phyloP scores from a whole-genome alignment of 2,797 vertebrate genomes.

The Vespertilio murinus region DNA sequence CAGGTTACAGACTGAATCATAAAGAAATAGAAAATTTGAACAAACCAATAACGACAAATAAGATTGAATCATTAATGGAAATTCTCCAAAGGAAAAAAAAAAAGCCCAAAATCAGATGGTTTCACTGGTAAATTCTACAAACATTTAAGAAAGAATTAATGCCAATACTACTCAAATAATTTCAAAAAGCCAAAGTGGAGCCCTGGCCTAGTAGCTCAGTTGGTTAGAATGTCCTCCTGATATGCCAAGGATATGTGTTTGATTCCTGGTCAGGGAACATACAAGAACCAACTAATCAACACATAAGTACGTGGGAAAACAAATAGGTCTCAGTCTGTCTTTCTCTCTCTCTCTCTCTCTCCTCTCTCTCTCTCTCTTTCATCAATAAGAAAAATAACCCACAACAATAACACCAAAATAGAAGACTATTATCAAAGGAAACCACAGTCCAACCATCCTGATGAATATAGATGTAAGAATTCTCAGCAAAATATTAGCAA shows the following conservation, averaged over 20 bases:
- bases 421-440: no score
- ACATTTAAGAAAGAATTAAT: neutral
- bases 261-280: neutral
- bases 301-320: neutral
- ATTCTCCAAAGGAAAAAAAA: neutral
- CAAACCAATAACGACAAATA: neutral
- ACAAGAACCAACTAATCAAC: neutral
- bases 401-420: no score
- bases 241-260: neutral
- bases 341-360: neutral
- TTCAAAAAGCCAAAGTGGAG: neutral
- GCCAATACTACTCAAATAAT: neutral
- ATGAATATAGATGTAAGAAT: no score
- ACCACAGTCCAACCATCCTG: no score
- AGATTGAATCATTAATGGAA: neutral
- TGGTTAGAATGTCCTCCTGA: neutral
- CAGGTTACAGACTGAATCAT: neutral
- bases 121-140: neutral
- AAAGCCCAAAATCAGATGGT: neutral
- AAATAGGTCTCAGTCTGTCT: neutral
- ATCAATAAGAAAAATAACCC: no score
- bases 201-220: neutral
- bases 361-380: no score
- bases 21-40: neutral
- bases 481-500: no score